Base-by-base conservation (phyloP, 2,888 invertebrate species). In the Chaetogeoica ovagalla region DNA sequence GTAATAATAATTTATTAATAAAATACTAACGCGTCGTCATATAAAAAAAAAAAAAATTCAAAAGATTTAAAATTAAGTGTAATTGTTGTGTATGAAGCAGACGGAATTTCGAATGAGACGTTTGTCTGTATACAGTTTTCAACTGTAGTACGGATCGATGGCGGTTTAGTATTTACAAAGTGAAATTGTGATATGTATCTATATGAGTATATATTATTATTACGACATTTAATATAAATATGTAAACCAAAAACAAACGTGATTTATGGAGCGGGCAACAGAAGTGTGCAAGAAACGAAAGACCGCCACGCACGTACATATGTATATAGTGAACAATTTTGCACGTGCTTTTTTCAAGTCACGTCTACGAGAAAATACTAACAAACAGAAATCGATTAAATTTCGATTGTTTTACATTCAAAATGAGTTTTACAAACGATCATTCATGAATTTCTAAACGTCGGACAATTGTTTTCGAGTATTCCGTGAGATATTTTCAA, bases 401-500 rank as follows among this genome's bases (percentile, higher is more conserved):
- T 55, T 30, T 69, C 11, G 23, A 23, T 43, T 72, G 60, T 72
- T 71, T 71, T 60, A 48, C 43, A 72, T 72, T 43, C 60, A 11
- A 60, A 59, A 39, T 23, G 72, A 60, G 60, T 72, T 72, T 59
- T 30, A 30, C 30, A 60, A 13, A 72, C 43, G 23, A 72, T 48
- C 60, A 43, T 60, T 48, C 43, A 13, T 60, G 60, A 72, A 70
- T 60, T 72, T 60, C 72, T 48, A 60, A 72, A 23, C 60, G 59
- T 48, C 6, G 13, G 13, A 5, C 59, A 5, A 55, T 30, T 55
- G 11, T 69, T 52, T 52, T 68, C 48, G 23, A 17, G 5, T 52
- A 55, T 19, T 55, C 55, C 17, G 55, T 55, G 19, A 55, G 48
- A 68, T 17, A 23, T 68, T 68, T 68, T 5, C 5, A 52, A 30